phyloP scores from a whole-genome alignment of 2,113 vertebrate genomes.

The Picathartes gymnocephalus region DNA sequence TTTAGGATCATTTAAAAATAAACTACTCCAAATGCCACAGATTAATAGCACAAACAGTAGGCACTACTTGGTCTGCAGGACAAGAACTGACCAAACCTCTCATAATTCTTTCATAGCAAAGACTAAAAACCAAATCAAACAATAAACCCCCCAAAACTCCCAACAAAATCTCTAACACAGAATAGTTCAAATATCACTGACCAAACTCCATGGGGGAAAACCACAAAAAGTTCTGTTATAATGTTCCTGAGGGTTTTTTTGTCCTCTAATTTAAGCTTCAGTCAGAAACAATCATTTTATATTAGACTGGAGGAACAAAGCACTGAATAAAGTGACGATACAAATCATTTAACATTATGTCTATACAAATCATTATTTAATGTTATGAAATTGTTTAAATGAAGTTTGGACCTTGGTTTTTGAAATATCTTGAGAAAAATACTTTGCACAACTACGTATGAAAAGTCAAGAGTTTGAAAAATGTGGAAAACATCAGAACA shows the following conservation, averaged over 20 bases:
- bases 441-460: neutral
- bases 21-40: neutral
- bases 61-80: neutral
- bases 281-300: neutral
- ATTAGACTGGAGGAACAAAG: neutral
- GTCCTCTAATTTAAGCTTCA: neutral
- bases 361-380: neutral
- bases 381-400: neutral
- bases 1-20: neutral
- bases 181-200: neutral
- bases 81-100: neutral
- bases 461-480: neutral
- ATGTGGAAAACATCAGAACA: neutral
- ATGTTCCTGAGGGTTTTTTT: neutral
- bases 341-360: no score
- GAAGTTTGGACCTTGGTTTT: neutral
- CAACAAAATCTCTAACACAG: neutral
- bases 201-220: no score
- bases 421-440: neutral
- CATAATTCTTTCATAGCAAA: neutral
- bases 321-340: neutral
- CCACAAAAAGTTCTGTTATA: neutral
- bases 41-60: neutral
- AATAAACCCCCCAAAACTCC: neutral
- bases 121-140: neutral